Base-by-base conservation (phyloP, 2,797 vertebrate genomes). In the Tadarida brasiliensis region DNA sequence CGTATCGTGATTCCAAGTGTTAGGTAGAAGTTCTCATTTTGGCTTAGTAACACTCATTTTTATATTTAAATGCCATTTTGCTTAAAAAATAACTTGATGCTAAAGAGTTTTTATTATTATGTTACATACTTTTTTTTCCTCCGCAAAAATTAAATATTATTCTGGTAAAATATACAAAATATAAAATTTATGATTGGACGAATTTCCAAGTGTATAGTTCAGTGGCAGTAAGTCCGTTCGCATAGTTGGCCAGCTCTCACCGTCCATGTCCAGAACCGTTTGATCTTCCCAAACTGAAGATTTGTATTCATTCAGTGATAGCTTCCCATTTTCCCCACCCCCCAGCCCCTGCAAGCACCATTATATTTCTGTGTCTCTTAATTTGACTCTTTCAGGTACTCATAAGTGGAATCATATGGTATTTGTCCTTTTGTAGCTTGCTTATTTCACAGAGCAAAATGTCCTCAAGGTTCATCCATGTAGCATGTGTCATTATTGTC, bases 11-110 rank as follows among this genome's bases (percentile, higher is more conserved):
- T 80, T 93, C 81, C 20, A 22, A 65, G 30, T 22, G 17, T 87
- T 70, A 77, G 39, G 39, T 59, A 78, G 63, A 87, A 92, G 68
- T 77, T 92, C 86, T 86, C 39, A 76, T 63, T 91, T 73, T 33
- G 47, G 35, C 49, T 57, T 71, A 35, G 33, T 61, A 80, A 57
- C 11, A 85, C 8, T 77, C 15, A 15, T 28, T 67, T 44, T 39
- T 67, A 9, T 51, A 39, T 67, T 61, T 56, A 61, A 76, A 77
- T 8, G 49, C 68, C 30, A 51, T 73, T 90, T 87, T 57, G 28
- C 30, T 44, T 71, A 71, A 54, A 82, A 67, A 65, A 28, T 57
- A 6, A 26, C 77, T 73, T 24, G 8, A 22, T 30, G 57, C n/a
- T 39, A 67, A 39, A 56, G 15, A 8, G 2, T 33, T 73, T 49